phyloP scores from a whole-genome alignment of 92 coral and sea anemone species.

The Plumapathes pennacea region DNA sequence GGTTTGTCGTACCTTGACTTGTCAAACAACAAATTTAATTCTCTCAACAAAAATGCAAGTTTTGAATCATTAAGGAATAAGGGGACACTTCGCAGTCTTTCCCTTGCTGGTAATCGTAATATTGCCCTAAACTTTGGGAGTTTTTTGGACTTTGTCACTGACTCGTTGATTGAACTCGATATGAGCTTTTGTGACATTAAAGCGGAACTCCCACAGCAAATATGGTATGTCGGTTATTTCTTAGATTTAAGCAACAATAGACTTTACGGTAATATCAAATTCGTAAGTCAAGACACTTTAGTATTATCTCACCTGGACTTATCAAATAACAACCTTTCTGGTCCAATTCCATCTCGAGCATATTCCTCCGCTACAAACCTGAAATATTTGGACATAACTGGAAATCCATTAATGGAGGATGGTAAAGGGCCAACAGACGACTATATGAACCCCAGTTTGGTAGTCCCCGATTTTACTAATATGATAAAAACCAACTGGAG shows the following conservation, averaged over 20 bases:
- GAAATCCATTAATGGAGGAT: constrained; percentile 45
- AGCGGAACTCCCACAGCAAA: too few relatives aligned
- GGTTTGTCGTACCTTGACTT: neutral
- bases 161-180: constrained; percentile 21
- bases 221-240: too few relatives aligned
- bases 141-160: neutral
- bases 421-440: neutral
- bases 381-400: constrained; percentile 54
- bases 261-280: constrained; percentile 37
- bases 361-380: too few relatives aligned
- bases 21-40: constrained; percentile 26
- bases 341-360: constrained; percentile 34
- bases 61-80: neutral
- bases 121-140: constrained; percentile 17
- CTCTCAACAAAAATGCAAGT: constrained; percentile 10
- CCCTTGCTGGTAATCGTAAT: constrained; percentile 35
- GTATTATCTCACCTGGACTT: constrained; percentile 41
- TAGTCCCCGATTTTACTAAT: constrained; percentile 22
- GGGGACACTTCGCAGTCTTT: neutral
- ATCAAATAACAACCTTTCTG: constrained; percentile 43
- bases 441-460: neutral
- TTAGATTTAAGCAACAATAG: constrained; percentile 47
- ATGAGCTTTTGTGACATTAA: constrained; percentile 40
- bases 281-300: neutral
- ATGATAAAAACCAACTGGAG: constrained; percentile 21